A percentile compares a stretch with the other conserved stretches of the same genome.
These are phyloP conservation scores for Pediacus dermestoides DNA, from an alignment of 2,888 invertebrate species.

Conservation along the genomic window DNA sequence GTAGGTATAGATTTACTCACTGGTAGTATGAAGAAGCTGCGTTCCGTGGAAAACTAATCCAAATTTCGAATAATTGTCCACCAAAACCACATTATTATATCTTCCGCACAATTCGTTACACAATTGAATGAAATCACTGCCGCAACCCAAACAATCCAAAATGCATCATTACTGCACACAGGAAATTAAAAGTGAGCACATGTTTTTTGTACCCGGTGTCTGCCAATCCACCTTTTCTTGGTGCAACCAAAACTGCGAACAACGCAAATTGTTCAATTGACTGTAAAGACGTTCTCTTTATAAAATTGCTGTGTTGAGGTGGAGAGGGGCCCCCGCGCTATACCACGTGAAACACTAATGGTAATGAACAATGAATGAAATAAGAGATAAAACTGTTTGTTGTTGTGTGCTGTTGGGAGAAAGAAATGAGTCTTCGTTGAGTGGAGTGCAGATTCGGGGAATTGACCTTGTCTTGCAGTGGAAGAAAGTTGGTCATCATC, in stretches of 20 bases:
- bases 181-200: no score
- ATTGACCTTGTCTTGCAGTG: no score
- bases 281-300: slow-evolving; percentile 39
- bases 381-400: no score
- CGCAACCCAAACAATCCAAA: slow-evolving; percentile 15
- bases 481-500: no score
- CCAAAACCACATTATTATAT: slow-evolving; percentile 19
- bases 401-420: no score
- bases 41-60: slow-evolving; percentile 14
- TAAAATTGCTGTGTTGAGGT: slow-evolving; percentile 19
- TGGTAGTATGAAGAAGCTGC: no score
- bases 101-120: slow-evolving; percentile 18
- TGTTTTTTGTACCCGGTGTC: no score
- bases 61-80: slow-evolving; percentile 21
- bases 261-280: slow-evolving; percentile 47
- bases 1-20: no score
- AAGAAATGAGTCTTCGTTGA: no score
- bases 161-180: slow-evolving; percentile 13
- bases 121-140: slow-evolving; percentile 26
- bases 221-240: no score
- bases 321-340: slow-evolving; percentile 7
- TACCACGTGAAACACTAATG: slow-evolving; percentile 13
- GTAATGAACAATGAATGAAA: slow-evolving; percentile 7
- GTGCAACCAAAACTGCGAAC: no score
- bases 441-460: no score